These are phyloP conservation scores for Channa striata DNA, from an alignment of 2,797 vertebrate species.

Conservation along the genomic window DNA sequence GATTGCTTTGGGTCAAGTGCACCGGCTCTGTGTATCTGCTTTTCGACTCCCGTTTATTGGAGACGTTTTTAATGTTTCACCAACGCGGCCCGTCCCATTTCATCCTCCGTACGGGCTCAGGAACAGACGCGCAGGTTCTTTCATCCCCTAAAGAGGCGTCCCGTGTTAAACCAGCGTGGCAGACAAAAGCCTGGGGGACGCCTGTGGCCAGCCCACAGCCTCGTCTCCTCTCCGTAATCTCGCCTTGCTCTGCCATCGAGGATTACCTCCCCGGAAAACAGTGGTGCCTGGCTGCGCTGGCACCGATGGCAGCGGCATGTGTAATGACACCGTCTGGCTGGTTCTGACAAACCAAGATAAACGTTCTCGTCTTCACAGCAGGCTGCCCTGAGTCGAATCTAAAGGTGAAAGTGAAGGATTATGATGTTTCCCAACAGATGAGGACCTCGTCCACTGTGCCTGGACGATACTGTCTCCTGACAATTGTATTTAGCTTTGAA, in stretches of 20 bases:
- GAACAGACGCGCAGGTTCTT: slow-evolving; percentile 70
- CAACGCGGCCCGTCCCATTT: slow-evolving; percentile 51
- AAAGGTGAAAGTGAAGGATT: slow-evolving; percentile 44
- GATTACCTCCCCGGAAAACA: slow-evolving; percentile 74
- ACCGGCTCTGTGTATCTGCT: slow-evolving; percentile 25
- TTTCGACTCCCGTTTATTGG: slow-evolving; percentile 21
- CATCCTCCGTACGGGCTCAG: slow-evolving; percentile 64
- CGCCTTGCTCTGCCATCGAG: slow-evolving; percentile 59
- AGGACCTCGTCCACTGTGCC: slow-evolving; percentile 21
- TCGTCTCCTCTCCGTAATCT: slow-evolving; percentile 71
- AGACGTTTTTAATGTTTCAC: slow-evolving; percentile 62
- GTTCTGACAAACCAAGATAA: slow-evolving; percentile 57
- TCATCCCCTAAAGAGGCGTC: slow-evolving; percentile 70
- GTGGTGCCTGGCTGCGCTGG: slow-evolving; percentile 56
- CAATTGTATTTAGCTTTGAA: too few species aligned
- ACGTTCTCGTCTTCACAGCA: slow-evolving; percentile 26
- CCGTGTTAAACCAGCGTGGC: slow-evolving; percentile 63
- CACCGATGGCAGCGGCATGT: slow-evolving; percentile 59
- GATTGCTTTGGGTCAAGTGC: slow-evolving; percentile 39
- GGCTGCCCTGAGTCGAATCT: slow-evolving; percentile 1
- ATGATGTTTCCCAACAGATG: slow-evolving; percentile 14
- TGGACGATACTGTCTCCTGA: too few species aligned
- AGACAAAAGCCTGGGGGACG: slow-evolving; percentile 78
- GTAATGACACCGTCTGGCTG: slow-evolving; percentile 63
- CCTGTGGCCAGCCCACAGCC: slow-evolving; percentile 67